Conservation (phyloP, 2,797 vertebrate species). For the Eremophila alpestris region DNA sequence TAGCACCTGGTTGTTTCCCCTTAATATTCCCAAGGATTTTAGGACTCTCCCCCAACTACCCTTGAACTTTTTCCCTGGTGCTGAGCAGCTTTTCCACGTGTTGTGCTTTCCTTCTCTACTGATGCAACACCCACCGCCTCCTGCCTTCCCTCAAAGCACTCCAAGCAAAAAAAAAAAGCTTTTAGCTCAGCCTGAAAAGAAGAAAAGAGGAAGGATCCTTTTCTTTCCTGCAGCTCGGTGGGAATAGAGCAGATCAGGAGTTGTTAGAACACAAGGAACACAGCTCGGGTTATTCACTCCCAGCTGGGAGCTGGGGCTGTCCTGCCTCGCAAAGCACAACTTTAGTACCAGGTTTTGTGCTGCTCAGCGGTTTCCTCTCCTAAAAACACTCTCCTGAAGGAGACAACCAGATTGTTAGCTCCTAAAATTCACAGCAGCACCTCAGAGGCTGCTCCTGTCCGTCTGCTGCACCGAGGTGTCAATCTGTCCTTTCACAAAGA, state of each 20-base stretch:
- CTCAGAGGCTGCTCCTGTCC: not conserved
- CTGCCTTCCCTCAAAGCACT: not conserved
- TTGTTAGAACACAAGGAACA: not conserved
- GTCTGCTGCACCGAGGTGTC: rapidly evolving
- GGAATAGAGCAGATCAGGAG: not conserved
- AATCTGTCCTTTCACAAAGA: not conserved
- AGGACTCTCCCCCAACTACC: not conserved
- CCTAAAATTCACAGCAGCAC: not conserved
- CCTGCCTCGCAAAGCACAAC: not conserved
- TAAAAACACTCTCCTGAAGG: not conserved
- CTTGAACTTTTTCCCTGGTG: not conserved
- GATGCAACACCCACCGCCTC: not conserved
- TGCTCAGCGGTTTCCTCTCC: not conserved
- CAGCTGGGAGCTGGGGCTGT: not conserved
- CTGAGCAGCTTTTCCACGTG: not conserved
- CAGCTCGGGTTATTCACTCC: not conserved
- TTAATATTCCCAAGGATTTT: not conserved
- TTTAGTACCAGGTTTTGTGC: not conserved
- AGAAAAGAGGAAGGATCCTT: not conserved
- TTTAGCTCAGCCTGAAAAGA: not conserved
- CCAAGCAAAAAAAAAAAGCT: not conserved
- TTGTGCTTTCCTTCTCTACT: not conserved
- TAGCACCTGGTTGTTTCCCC: not conserved
- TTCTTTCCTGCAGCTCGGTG: not conserved
- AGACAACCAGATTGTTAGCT: not conserved